These are phyloP conservation scores for Epinotia ramella DNA, from an alignment of 2,888 invertebrate genomes.

Conservation along the genomic window DNA sequence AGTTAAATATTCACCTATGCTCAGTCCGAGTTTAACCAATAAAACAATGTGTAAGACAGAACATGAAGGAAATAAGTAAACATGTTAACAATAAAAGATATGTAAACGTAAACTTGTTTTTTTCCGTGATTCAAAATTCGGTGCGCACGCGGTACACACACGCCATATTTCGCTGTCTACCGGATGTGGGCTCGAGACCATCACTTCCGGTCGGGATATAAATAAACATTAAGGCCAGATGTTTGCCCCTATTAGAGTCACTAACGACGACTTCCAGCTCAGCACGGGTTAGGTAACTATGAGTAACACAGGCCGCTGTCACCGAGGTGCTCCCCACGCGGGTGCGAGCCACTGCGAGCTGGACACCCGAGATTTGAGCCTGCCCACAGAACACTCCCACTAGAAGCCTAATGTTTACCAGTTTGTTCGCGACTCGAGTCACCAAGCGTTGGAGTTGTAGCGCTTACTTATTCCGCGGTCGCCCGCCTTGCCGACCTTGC, in stretches of 20 bases:
- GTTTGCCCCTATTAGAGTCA: conserved; percentile 63
- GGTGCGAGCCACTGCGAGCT: background rate
- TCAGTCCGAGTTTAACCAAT: too few relatives aligned
- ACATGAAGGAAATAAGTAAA: background rate
- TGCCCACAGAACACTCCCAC: too few relatives aligned
- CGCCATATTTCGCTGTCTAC: conserved; percentile 58
- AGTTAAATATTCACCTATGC: too few relatives aligned
- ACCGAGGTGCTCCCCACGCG: background rate
- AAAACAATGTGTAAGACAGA: too few relatives aligned
- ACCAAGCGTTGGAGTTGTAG: too few relatives aligned
- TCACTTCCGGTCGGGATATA: conserved; percentile 75
- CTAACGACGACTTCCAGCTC: conserved; percentile 45
- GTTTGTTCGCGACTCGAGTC: too few relatives aligned
- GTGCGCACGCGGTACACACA: conserved; percentile 55
- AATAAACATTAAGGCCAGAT: conserved; percentile 77
- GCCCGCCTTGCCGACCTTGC: too few relatives aligned
- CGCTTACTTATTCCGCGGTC: too few relatives aligned
- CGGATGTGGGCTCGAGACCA: conserved; percentile 75
- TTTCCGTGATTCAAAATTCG: conserved; percentile 47
- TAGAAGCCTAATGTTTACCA: too few relatives aligned
- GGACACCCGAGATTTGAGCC: background rate
- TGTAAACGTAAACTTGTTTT: conserved; percentile 34
- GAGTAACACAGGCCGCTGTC: too few relatives aligned
- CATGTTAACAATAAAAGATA: background rate
- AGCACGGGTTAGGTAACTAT: conserved; percentile 2